These are phyloP conservation scores for Halocynthia aurantium DNA, from an alignment of 23 tunicate species.

Conservation along the genomic window DNA sequence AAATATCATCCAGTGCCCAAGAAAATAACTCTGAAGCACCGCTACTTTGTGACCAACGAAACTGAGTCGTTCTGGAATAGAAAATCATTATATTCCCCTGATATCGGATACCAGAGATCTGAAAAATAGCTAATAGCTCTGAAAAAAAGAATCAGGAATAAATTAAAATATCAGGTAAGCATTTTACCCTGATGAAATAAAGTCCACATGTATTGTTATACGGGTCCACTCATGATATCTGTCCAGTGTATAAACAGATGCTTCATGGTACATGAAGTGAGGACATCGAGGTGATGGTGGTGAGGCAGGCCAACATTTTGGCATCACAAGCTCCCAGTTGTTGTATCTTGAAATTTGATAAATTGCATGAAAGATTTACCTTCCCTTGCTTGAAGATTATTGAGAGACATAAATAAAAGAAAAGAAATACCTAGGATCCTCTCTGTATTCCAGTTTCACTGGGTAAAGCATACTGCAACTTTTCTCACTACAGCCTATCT, in stretches of 20 bases:
- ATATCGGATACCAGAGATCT: no score
- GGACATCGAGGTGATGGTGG: conserved; percentile 21
- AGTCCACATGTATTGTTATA: conserved; percentile 52
- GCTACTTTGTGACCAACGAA: conserved; percentile 73
- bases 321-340: conserved; percentile 47
- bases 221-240: conserved; percentile 37
- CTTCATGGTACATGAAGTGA: conserved; percentile 39
- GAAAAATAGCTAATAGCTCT: no score
- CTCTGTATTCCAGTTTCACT: conserved; percentile 61
- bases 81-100: not conserved
- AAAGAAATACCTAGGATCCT: conserved; percentile 43
- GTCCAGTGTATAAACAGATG: conserved; percentile 40
- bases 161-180: not conserved
- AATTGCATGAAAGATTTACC: not conserved
- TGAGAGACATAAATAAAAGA: not conserved
- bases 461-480: conserved; percentile 38
- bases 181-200: conserved; percentile 57
- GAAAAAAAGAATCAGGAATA: no score
- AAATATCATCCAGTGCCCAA: conserved; percentile 84
- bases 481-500: conserved; percentile 49
- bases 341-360: not conserved
- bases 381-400: no score
- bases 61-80: conserved; percentile 54
- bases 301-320: conserved; percentile 35
- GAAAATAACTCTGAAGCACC: conserved; percentile 26